Percentiles rank a stretch among this genome's conserved stretches.
These are phyloP conservation scores for Leptopterna dolabrata DNA, from an alignment of 2,888 invertebrate species.

Conservation along the genomic window DNA sequence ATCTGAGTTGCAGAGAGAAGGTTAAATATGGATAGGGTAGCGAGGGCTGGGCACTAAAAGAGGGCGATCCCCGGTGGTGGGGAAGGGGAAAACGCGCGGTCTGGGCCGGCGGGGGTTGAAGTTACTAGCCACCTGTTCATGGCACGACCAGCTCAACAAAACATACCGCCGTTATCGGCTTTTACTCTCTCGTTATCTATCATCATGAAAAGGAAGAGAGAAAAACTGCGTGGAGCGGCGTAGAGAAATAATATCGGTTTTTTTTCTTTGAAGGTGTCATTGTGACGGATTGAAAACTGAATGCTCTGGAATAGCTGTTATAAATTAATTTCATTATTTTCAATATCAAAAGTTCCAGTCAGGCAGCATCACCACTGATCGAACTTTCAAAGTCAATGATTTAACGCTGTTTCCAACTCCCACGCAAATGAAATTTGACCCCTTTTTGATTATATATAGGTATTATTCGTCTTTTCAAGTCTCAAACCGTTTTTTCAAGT, in stretches of 20 bases:
- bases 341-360: too few species aligned
- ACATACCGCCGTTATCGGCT: conserved; percentile 48
- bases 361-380: too few species aligned
- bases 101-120: not conserved
- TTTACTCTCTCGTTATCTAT: conserved; percentile 46
- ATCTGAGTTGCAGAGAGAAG: conserved; percentile 18
- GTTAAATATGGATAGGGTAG: conserved; percentile 45
- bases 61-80: not conserved
- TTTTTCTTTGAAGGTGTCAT: too few species aligned
- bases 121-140: conserved; percentile 65
- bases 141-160: conserved; percentile 52
- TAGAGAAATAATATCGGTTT: not conserved
- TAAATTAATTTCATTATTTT: too few species aligned
- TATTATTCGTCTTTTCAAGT: too few species aligned
- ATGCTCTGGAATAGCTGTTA: too few species aligned
- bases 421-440: too few species aligned
- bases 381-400: too few species aligned
- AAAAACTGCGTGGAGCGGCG: not conserved
- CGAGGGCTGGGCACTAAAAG: not conserved
- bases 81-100: not conserved
- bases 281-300: too few species aligned
- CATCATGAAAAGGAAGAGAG: not conserved
- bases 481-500: too few species aligned
- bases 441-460: too few species aligned
- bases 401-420: too few species aligned